A percentile compares a stretch with the other conserved stretches of the same genome.
Evolutionary conservation across 2,888 invertebrate genomes (phyloP).

Genomic region (Cantharis lateralis): DNA sequence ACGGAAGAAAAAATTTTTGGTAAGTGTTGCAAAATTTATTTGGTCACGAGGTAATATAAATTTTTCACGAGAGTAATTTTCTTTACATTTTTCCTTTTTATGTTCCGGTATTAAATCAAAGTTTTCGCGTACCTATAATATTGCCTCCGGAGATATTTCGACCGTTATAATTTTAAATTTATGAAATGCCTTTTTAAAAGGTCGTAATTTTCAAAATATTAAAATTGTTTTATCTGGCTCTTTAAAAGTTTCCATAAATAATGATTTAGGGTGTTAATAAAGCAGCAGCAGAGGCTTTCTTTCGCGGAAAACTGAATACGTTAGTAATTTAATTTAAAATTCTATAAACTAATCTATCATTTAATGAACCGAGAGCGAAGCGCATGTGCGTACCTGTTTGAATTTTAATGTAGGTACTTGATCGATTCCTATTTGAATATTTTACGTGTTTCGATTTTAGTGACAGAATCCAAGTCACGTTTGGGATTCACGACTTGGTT

Average conservation of each 20-base stretch:
- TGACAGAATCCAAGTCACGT: not conserved
- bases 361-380: not conserved
- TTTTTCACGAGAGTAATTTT: slow-evolving; percentile 10
- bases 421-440: not conserved
- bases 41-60: slow-evolving; percentile 16
- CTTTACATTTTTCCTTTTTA: slow-evolving; percentile 9
- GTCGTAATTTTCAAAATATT: slow-evolving; percentile 1
- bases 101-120: not conserved
- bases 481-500: not conserved
- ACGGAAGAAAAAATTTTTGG: slow-evolving; percentile 56
- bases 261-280: not conserved
- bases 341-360: not conserved
- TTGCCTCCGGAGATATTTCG: not conserved
- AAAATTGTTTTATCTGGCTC: not conserved
- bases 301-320: not conserved
- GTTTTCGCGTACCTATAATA: not conserved
- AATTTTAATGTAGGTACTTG: not conserved
- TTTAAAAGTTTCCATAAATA: not conserved
- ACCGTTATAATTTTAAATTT: slow-evolving; percentile 4
- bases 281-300: not conserved
- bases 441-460: not conserved
- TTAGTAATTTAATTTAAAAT: not conserved
- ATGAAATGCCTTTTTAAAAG: not conserved
- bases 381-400: not conserved
- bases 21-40: slow-evolving; percentile 42